phyloP scores from a whole-genome alignment of 92 coral and sea anemone genomes.

The Porites rus region DNA sequence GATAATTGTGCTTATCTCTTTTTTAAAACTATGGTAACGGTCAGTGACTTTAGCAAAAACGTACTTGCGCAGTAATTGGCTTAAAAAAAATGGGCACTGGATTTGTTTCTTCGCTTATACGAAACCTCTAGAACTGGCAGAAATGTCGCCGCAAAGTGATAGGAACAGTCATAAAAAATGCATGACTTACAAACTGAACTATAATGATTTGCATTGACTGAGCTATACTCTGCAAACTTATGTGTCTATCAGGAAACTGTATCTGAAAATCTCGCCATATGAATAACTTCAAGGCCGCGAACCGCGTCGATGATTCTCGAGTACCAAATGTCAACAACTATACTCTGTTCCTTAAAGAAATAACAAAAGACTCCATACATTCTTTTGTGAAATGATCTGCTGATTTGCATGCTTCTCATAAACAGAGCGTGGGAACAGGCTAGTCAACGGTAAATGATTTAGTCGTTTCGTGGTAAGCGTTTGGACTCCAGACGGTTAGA shows the following conservation, averaged over 20 bases:
- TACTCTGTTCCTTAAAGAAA: neutral
- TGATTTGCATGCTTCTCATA: constrained; percentile 30
- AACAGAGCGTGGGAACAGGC: constrained; percentile 33
- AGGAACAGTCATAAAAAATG: constrained; percentile 2
- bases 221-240: constrained; percentile 4
- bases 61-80: too few species aligned
- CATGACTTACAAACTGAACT: neutral
- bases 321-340: neutral
- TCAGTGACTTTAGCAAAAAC: too few species aligned
- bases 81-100: too few species aligned
- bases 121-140: neutral
- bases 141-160: neutral
- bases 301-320: constrained; percentile 10
- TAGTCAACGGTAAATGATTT: neutral
- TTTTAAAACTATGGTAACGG: too few species aligned
- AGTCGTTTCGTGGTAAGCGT: neutral
- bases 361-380: neutral
- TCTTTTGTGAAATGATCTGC: constrained; percentile 4
- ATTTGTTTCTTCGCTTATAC: too few species aligned
- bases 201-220: neutral
- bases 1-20: too few species aligned
- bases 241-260: neutral
- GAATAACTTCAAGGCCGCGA: too few species aligned
- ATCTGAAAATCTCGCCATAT: too few species aligned
- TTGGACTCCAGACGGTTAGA: neutral